These are phyloP conservation scores for Mycteria americana DNA, from an alignment of 2,797 vertebrate species.

Conservation along the genomic window DNA sequence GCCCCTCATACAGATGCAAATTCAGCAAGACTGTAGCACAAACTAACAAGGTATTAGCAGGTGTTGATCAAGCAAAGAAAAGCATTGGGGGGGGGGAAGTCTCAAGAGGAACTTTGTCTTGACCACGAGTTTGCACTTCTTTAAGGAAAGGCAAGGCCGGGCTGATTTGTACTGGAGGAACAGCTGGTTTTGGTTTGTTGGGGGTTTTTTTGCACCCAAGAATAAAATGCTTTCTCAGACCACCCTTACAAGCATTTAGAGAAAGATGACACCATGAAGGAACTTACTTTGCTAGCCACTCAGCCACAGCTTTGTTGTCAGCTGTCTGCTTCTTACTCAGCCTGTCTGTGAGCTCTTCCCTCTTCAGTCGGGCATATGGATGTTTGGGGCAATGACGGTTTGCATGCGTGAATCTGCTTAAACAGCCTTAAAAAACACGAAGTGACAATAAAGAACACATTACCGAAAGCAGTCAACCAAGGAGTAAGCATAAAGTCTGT, in stretches of 20 bases:
- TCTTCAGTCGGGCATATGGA: slow-evolving; percentile 92
- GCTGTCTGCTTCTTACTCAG: slow-evolving; percentile 84
- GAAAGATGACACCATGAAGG: neutral
- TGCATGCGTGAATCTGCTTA: slow-evolving; percentile 96
- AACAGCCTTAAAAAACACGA: slow-evolving; percentile 80
- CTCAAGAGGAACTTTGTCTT: neutral
- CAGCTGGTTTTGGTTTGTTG: neutral
- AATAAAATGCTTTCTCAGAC: neutral
- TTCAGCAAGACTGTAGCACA: neutral
- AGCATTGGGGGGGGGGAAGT: neutral
- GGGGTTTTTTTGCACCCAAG: accelerated
- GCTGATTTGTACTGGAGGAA: neutral
- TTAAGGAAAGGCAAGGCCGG: neutral
- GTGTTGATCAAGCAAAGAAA: neutral
- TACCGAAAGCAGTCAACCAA: neutral
- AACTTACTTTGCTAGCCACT: slow-evolving; percentile 95
- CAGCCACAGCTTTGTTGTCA: slow-evolving; percentile 95
- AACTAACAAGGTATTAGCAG: neutral
- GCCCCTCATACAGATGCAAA: neutral
- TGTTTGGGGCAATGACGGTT: slow-evolving; percentile 97
- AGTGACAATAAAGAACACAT: neutral
- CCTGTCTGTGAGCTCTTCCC: slow-evolving; percentile 87
- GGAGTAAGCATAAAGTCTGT: neutral
- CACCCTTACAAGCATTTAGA: neutral
- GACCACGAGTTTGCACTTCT: neutral